A percentile compares a stretch with the other conserved stretches of the same genome.
Evolutionary conservation across 2,113 vertebrate species (phyloP).

Genomic region (Mesembrinibis cayennensis): DNA sequence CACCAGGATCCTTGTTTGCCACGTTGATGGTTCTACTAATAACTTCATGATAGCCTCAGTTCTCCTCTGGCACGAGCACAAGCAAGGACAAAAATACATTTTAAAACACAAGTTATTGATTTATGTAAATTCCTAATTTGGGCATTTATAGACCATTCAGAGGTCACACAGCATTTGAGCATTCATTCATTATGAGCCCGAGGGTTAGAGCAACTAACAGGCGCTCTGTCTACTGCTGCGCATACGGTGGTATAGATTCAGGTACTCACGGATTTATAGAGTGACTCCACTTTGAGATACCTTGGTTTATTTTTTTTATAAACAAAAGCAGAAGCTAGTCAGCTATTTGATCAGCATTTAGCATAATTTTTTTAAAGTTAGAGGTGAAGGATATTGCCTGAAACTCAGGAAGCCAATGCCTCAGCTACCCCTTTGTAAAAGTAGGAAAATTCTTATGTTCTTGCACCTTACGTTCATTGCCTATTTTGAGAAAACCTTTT

Average conservation of each 20-base stretch:
- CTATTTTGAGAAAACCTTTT: neutral
- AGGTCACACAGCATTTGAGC: neutral
- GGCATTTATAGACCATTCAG: neutral
- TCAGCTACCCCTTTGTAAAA: neutral
- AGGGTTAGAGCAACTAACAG: neutral
- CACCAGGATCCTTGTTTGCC: neutral
- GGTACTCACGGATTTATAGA: neutral
- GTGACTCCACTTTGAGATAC: neutral
- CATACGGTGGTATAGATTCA: neutral
- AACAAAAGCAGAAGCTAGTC: neutral
- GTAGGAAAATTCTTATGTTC: neutral
- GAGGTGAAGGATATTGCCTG: neutral
- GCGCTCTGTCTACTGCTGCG: rapidly evolving
- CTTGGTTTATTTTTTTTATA: neutral
- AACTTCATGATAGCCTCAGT: neutral
- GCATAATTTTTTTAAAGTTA: neutral
- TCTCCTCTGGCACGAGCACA: neutral
- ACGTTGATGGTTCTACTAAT: neutral
- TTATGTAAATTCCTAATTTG: neutral
- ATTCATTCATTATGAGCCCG: neutral
- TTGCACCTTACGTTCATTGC: neutral
- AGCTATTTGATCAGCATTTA: neutral
- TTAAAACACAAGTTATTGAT: neutral
- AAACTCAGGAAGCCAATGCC: neutral
- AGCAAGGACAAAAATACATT: neutral